Evolutionary conservation across 2,888 invertebrate genomes (phyloP), one percentile per base, ranked within the genome.

Genomic region (Asteroscopus sphinx): DNA sequence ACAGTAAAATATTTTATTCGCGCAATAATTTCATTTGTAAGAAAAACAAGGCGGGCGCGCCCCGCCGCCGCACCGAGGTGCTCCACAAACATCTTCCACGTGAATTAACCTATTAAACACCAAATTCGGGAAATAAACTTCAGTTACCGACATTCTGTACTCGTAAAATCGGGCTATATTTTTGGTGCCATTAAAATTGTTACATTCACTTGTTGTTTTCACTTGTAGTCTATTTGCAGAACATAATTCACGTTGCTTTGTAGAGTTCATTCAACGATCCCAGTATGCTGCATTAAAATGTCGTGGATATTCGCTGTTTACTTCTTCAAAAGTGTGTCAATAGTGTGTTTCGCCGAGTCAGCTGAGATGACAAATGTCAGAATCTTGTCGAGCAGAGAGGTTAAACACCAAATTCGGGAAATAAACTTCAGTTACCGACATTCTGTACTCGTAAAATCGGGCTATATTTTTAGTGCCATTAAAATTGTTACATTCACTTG

Each of bases 1-100:
- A 89, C 93, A 88, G 88, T 94, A 92, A 94, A 94, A 93, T 93
- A 93, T 94, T 94, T 94, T 93, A 94, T 90, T 86, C 89, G 76
- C 75, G 86, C 87, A 89, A 92, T 94, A 93, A 94, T 92, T 93
- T 92, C 86, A 91, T 93, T 93, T 92, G 88, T 81, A 88, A 89
- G 92, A 92, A 94, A 92, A 92, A 93, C 93, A 91, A 89, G 80
- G 76, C 77, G 79, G 69, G 74, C 61, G 64, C 28, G 69, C 66
- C 64, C 55, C 49, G 47, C n/a, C 56, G 57, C 39, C 65, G 16
- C 54, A 55, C 51, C 69, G 78, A 78, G 81, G 79, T 82, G 81
- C 84, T 83, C 85, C 86, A 80, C 87, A 85, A 88, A 87, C 88
- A 88, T 90, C 87, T 91, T 92, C 86, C 88, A 88, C 91, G 83